A percentile compares a stretch with the other conserved stretches of the same genome.
Conservation (phyloP, 2,888 invertebrate species). For the Orthosia gracilis region DNA sequence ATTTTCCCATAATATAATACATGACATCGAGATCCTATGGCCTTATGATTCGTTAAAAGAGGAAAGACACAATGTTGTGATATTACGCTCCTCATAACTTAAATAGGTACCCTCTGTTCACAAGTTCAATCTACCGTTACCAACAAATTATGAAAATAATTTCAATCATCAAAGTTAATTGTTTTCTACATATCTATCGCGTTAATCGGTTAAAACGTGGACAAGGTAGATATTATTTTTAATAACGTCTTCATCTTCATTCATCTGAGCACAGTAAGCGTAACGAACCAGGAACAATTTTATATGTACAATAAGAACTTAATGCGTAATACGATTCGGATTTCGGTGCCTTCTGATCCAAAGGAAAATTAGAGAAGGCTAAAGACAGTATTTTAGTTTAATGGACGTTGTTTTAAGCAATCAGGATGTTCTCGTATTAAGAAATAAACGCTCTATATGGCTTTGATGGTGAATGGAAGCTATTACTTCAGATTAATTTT, state of each 20-base stretch:
- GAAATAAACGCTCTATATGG: constrained; percentile 35
- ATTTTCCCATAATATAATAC: no score
- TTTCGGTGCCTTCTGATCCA: constrained; percentile 78
- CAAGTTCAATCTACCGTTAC: constrained; percentile 36
- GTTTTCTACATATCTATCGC: constrained; percentile 47
- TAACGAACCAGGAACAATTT: constrained; percentile 80
- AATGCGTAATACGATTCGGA: constrained; percentile 80
- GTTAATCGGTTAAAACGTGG: constrained; percentile 36
- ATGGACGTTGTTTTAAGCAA: constrained; percentile 74
- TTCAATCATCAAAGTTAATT: constrained; percentile 55
- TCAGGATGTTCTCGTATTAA: constrained; percentile 64
- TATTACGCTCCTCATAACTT: not conserved
- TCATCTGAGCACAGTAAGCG: constrained; percentile 71
- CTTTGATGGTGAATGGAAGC: constrained; percentile 31
- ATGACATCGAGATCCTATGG: no score
- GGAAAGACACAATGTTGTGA: not conserved
- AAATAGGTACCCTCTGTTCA: not conserved
- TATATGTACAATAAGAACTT: constrained; percentile 78
- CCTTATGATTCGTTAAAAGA: no score
- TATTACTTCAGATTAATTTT: constrained; percentile 34
- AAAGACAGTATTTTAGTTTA: constrained; percentile 80
- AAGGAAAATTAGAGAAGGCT: constrained; percentile 74
- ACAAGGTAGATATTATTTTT: constrained; percentile 75
- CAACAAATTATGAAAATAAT: constrained; percentile 3
- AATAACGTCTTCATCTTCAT: constrained; percentile 81